Evolutionary conservation across 2,797 vertebrate species (phyloP).

Genomic region (Sciurus vulgaris): DNA sequence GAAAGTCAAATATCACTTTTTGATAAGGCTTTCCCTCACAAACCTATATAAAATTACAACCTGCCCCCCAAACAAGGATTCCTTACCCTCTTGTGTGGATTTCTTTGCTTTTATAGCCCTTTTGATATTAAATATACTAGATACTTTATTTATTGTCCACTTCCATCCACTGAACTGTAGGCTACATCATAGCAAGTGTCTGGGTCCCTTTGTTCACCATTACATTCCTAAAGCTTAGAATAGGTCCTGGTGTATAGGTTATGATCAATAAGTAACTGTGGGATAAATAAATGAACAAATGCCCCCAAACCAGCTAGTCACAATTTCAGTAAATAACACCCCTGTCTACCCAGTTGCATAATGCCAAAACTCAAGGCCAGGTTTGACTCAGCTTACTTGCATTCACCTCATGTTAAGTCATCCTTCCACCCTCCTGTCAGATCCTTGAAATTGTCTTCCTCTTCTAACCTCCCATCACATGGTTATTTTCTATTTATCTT

Average conservation of each 20-base stretch:
- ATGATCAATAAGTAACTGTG: not conserved
- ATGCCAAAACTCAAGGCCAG: not conserved
- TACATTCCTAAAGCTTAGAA: not conserved
- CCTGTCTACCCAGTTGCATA: not conserved
- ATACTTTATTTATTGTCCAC: not conserved
- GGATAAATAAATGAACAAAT: constrained; percentile 14
- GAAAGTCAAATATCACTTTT: not conserved
- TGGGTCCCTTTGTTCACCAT: not conserved
- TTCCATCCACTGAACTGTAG: not conserved
- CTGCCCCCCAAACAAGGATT: not conserved
- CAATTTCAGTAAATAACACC: not conserved
- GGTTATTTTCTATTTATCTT: constrained; percentile 51
- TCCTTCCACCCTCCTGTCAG: not conserved
- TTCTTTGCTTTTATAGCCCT: constrained; percentile 25
- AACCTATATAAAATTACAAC: not conserved
- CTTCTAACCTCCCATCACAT: not conserved
- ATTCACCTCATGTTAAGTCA: not conserved
- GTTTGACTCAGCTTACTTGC: not conserved
- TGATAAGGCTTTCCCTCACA: not conserved
- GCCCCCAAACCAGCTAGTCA: not conserved
- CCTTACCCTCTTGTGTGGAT: constrained; percentile 14
- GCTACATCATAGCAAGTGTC: not conserved
- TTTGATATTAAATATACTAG: not conserved
- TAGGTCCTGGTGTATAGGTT: not conserved
- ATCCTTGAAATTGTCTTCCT: constrained; percentile 7